These are phyloP conservation scores for Petrolisthes cinctipes DNA, from an alignment of 2,888 invertebrate genomes.

Conservation along the genomic window DNA sequence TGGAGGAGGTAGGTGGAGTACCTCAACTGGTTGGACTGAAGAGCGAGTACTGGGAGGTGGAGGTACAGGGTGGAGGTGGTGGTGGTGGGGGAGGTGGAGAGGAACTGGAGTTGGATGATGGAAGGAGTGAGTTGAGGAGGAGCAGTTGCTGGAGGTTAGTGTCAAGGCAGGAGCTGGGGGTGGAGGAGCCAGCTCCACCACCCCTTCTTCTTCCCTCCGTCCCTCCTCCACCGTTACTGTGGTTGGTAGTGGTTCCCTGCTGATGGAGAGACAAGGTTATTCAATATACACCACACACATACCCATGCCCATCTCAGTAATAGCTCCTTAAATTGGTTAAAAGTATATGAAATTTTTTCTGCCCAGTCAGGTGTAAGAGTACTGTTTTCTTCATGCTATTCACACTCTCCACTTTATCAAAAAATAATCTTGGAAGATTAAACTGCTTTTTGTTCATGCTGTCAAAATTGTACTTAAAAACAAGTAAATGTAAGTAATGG, in stretches of 20 bases:
- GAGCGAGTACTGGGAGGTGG: slow-evolving; percentile 10
- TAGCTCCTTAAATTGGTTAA: too few relatives aligned
- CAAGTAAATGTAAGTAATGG: too few relatives aligned
- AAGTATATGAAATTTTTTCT: too few relatives aligned
- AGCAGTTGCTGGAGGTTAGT: slow-evolving; percentile 31
- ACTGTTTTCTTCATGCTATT: too few relatives aligned
- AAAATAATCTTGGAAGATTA: too few relatives aligned
- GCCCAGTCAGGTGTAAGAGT: too few relatives aligned
- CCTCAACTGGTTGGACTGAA: neutral
- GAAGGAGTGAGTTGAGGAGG: slow-evolving; percentile 32
- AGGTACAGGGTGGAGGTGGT: neutral
- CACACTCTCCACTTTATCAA: too few relatives aligned
- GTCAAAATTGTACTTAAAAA: too few relatives aligned
- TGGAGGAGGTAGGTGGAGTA: too few relatives aligned
- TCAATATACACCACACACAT: too few relatives aligned
- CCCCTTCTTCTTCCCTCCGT: neutral
- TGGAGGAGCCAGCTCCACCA: neutral
- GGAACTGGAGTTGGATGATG: slow-evolving; percentile 18
- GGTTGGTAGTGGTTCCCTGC: neutral
- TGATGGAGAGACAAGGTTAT: neutral
- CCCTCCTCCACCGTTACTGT: neutral
- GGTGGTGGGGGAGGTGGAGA: slow-evolving; percentile 18
- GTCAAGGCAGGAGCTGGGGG: slow-evolving; percentile 14
- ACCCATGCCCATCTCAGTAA: too few relatives aligned
- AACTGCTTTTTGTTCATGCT: too few relatives aligned